These are phyloP conservation scores for Microtus montanus DNA, from an alignment of 2,113 vertebrate genomes.

Conservation along the genomic window DNA sequence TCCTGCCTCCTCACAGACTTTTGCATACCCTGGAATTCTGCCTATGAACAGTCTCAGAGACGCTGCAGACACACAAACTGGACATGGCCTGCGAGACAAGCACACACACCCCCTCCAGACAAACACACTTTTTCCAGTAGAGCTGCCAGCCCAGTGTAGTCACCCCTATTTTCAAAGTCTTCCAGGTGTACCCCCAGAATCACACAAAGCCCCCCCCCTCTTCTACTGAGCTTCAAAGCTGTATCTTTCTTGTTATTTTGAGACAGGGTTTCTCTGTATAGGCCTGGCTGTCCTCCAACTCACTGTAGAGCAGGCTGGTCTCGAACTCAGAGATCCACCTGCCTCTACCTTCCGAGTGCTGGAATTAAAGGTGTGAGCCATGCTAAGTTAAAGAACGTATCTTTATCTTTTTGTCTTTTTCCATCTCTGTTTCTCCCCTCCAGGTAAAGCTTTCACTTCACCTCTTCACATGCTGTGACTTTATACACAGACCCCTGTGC, in stretches of 20 bases:
- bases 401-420: neutral
- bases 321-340: neutral
- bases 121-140: conserved; percentile 75
- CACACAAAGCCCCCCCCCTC: neutral
- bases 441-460: neutral
- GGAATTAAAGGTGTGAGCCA: neutral
- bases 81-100: neutral
- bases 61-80: neutral
- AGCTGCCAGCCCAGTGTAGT: conserved; percentile 64
- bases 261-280: neutral
- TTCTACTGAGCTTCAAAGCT: neutral
- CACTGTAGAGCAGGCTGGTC: neutral
- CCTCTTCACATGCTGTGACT: neutral
- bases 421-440: neutral
- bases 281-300: neutral
- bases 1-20: conserved; percentile 55
- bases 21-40: conserved; percentile 54
- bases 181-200: neutral
- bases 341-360: neutral
- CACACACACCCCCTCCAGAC: conserved; percentile 17
- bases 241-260: neutral
- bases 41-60: neutral
- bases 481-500: neutral
- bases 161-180: conserved; percentile 1
- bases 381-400: neutral